Percentiles rank a stretch among this genome's conserved stretches.
phyloP scores from a whole-genome alignment of 1,140 invertebrate genomes.

The Aphaenogaster ashmeadi region DNA sequence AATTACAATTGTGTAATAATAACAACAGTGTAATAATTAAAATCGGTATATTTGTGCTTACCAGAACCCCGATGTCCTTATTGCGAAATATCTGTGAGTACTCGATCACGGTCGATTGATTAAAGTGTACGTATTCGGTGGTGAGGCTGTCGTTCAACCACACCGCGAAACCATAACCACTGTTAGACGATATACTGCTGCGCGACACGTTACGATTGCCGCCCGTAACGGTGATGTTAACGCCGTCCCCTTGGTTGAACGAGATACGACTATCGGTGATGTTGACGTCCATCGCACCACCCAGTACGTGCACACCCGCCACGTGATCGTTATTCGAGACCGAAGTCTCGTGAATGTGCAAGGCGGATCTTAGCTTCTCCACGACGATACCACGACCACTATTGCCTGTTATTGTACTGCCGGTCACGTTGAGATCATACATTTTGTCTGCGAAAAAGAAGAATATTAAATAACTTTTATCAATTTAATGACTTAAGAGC shows the following conservation, averaged over 20 bases:
- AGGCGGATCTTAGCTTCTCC: slow-evolving; percentile 93
- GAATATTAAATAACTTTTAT: not conserved
- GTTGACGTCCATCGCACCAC: slow-evolving; percentile 96
- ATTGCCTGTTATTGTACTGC: slow-evolving; percentile 95
- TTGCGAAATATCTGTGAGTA: slow-evolving; percentile 96
- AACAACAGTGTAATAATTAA: not conserved
- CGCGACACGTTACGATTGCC: slow-evolving; percentile 96
- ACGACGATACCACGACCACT: slow-evolving; percentile 96
- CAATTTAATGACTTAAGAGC: not conserved
- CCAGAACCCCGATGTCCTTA: slow-evolving; percentile 93
- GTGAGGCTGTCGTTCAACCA: slow-evolving; percentile 95
- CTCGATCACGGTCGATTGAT: slow-evolving; percentile 95
- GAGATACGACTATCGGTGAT: slow-evolving; percentile 95
- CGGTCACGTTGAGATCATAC: slow-evolving; percentile 95
- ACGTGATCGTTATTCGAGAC: slow-evolving; percentile 96
- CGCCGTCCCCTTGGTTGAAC: slow-evolving; percentile 96
- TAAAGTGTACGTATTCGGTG: slow-evolving; percentile 92
- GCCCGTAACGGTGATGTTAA: slow-evolving; percentile 97
- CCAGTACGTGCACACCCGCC: slow-evolving; percentile 94
- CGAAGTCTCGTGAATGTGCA: slow-evolving; percentile 93
- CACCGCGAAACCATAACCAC: slow-evolving; percentile 94
- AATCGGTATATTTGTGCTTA: slow-evolving; percentile 78
- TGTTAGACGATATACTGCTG: slow-evolving; percentile 93
- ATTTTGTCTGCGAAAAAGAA: slow-evolving; percentile 89
- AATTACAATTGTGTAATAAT: not conserved